A percentile compares a stretch with the other conserved stretches of the same genome.
Evolutionary conservation across 1,140 invertebrate genomes (phyloP).

Genomic region (Cherax quadricarinatus): DNA sequence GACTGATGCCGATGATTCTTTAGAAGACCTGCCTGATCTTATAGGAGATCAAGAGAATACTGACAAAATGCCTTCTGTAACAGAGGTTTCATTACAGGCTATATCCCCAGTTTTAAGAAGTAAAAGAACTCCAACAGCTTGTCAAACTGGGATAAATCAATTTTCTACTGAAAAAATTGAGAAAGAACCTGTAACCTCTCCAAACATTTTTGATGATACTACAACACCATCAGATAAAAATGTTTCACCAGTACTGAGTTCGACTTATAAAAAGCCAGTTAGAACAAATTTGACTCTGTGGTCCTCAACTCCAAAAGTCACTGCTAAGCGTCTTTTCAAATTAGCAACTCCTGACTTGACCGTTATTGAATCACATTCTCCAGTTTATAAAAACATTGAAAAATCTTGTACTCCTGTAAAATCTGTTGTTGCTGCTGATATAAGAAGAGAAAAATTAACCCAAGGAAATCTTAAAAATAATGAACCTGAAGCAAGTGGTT

Average conservation of each 20-base stretch:
- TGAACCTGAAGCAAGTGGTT: background rate
- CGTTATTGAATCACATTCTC: conserved; percentile 1
- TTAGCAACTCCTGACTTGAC: conserved; percentile 20
- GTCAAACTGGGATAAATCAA: background rate
- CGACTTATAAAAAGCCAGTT: conserved; percentile 32
- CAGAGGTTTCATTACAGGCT: background rate
- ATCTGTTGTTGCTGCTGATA: background rate
- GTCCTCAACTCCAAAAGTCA: conserved; percentile 51
- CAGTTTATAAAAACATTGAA: conserved; percentile 4
- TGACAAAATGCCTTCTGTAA: background rate
- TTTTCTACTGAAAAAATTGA: background rate
- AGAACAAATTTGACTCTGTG: conserved; percentile 11
- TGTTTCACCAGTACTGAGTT: conserved; percentile 26
- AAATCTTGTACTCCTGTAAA: background rate
- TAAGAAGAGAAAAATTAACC: background rate
- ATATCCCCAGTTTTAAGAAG: background rate
- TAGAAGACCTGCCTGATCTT: background rate
- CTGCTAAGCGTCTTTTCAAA: conserved; percentile 57
- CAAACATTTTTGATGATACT: background rate
- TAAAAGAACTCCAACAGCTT: background rate
- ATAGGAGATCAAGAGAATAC: background rate
- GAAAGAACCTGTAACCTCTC: background rate
- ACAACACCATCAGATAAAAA: background rate
- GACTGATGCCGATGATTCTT: background rate
- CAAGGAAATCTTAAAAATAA: background rate